Conservation (phyloP, 2,797 vertebrate species). For the Poecilia gillii region DNA sequence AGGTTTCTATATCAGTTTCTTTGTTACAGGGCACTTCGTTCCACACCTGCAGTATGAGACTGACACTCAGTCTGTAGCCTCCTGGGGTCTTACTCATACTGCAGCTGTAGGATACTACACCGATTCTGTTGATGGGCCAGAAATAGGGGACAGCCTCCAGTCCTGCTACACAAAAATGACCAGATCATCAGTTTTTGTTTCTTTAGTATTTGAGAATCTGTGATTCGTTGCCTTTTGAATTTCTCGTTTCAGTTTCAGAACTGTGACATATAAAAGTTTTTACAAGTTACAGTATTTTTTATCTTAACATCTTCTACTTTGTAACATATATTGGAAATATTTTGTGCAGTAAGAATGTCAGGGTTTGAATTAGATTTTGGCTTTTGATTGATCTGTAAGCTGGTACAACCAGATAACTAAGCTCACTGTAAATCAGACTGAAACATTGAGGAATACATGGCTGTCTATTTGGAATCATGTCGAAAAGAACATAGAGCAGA, state of each 20-base stretch:
- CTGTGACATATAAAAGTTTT: not conserved
- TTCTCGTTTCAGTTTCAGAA: not conserved
- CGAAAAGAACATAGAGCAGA: constrained; percentile 19
- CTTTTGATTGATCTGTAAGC: constrained; percentile 8
- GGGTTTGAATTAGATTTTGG: not conserved
- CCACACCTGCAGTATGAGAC: constrained; percentile 57
- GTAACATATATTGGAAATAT: not conserved
- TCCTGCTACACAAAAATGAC: constrained; percentile 23
- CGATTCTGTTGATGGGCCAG: constrained; percentile 29
- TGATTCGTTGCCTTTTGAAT: not conserved
- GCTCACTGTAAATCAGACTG: constrained; percentile 22
- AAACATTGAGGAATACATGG: constrained; percentile 5
- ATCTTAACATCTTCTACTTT: not conserved
- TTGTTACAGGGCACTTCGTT: constrained; percentile 35
- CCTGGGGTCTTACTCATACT: constrained; percentile 52
- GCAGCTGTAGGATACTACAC: constrained; percentile 43
- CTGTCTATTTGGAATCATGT: constrained; percentile 17
- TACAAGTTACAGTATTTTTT: not conserved
- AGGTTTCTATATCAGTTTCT: not conserved
- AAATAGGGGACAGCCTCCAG: constrained; percentile 20
- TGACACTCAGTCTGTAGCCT: constrained; percentile 45
- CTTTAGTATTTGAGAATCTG: constrained; percentile 15
- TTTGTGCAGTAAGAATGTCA: not conserved
- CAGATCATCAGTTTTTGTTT: constrained; percentile 11
- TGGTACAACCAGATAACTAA: constrained; percentile 13